A percentile compares a stretch with the other conserved stretches of the same genome.
phyloP scores from a whole-genome alignment of 2,888 invertebrate genomes.

The Drosophila mimica region DNA sequence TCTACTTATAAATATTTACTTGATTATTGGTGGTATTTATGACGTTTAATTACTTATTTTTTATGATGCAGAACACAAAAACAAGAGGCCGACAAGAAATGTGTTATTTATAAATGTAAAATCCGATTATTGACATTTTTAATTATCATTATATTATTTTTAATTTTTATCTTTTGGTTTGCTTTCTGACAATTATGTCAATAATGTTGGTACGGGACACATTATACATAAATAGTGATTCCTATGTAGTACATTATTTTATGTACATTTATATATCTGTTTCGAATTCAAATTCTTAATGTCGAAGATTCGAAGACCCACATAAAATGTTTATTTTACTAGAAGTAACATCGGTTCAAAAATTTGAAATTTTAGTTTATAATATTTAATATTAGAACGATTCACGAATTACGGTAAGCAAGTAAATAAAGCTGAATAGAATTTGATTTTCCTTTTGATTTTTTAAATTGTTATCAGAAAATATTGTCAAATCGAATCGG shows the following conservation, averaged over 20 bases:
- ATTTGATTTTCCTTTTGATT: not conserved
- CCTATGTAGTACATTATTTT: conserved; percentile 31
- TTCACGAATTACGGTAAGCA: not conserved
- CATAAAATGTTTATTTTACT: not conserved
- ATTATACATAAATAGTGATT: conserved; percentile 36
- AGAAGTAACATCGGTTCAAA: not conserved
- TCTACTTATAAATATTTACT: conserved; percentile 43
- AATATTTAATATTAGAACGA: too few species aligned
- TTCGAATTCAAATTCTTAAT: not conserved
- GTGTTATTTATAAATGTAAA: conserved; percentile 60
- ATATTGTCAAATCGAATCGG: not conserved
- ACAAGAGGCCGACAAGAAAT: conserved; percentile 62
- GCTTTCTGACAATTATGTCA: not conserved
- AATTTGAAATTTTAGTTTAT: too few species aligned
- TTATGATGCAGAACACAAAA: conserved; percentile 61
- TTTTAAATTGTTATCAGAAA: not conserved
- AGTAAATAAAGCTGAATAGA: not conserved
- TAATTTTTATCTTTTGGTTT: not conserved
- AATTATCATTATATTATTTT: not conserved
- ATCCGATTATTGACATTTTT: conserved; percentile 29
- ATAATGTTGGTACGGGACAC: conserved; percentile 36
- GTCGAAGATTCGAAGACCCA: not conserved
- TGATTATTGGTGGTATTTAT: conserved; percentile 28
- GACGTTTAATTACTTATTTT: conserved; percentile 15
- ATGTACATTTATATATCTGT: not conserved